Percentiles rank a stretch among this genome's conserved stretches.
Evolutionary conservation across 2,113 vertebrate species (phyloP).

Genomic region (Andinoacara biseriatus): DNA sequence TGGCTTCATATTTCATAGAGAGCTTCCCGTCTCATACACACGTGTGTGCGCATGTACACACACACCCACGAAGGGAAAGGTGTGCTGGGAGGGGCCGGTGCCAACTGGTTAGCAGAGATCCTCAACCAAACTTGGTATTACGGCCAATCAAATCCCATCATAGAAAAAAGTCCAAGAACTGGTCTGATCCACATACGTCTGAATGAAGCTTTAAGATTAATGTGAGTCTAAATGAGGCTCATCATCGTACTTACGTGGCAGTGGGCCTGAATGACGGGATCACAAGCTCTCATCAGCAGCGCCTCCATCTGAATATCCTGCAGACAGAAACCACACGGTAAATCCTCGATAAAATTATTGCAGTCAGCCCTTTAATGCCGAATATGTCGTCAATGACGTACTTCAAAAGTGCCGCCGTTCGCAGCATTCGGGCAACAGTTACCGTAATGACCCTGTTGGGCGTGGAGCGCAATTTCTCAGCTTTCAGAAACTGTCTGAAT

Average conservation of each 20-base stretch:
- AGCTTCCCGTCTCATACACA: too few species aligned
- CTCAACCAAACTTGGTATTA: neutral
- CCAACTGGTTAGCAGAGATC: neutral
- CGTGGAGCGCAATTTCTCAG: too few species aligned
- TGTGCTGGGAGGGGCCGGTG: fast-evolving
- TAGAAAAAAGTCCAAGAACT: neutral
- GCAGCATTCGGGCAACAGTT: too few species aligned
- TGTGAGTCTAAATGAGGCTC: neutral
- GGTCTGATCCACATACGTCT: too few species aligned
- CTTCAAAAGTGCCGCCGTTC: too few species aligned
- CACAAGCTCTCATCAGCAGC: slow-evolving; percentile 94
- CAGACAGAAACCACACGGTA: neutral
- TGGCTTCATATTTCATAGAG: too few species aligned
- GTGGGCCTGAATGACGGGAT: slow-evolving; percentile 78
- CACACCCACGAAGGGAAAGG: neutral
- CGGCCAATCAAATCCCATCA: neutral
- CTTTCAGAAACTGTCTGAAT: too few species aligned
- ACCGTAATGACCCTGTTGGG: too few species aligned
- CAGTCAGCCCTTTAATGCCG: neutral
- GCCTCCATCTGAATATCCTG: slow-evolving; percentile 98
- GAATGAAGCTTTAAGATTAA: neutral
- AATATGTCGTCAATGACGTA: too few species aligned
- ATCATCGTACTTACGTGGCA: slow-evolving; percentile 45
- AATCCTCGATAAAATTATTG: neutral
- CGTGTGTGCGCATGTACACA: too few species aligned